Evolutionary conservation across 2,888 invertebrate genomes (phyloP).

Genomic region (Philereme vetulata): DNA sequence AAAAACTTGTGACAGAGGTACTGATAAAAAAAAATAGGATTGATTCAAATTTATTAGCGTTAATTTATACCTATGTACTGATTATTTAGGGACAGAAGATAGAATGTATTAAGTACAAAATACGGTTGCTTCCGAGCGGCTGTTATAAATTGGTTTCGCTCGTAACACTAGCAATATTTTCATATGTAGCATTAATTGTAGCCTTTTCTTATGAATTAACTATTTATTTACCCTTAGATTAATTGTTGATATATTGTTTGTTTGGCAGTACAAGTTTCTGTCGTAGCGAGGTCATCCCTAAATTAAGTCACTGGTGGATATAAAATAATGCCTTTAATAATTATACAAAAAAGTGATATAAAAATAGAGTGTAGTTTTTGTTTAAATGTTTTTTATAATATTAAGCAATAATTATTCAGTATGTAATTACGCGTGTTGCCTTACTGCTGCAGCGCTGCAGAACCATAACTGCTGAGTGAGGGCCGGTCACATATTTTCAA

Average conservation of each 20-base stretch:
- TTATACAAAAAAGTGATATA: no score
- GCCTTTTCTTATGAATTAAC: slow-evolving; percentile 56
- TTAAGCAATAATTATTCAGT: no score
- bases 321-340: no score
- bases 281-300: slow-evolving; percentile 9
- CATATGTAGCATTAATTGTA: slow-evolving; percentile 54
- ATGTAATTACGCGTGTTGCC: no score
- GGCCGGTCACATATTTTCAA: no score
- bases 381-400: no score
- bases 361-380: no score
- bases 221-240: slow-evolving; percentile 61
- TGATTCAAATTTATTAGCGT: slow-evolving; percentile 41
- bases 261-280: slow-evolving; percentile 48
- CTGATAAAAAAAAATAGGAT: slow-evolving; percentile 26
- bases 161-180: slow-evolving; percentile 57
- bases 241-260: slow-evolving; percentile 72
- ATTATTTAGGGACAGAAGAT: slow-evolving; percentile 37
- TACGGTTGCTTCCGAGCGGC: slow-evolving; percentile 55
- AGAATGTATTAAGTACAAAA: slow-evolving; percentile 69
- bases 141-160: slow-evolving; percentile 64
- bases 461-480: no score
- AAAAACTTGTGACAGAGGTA: slow-evolving; percentile 13
- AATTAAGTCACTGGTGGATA: slow-evolving; percentile 1
- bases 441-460: no score
- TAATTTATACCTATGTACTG: slow-evolving; percentile 43